Percentiles rank a stretch among this genome's conserved stretches.
Conservation (phyloP, 1,140 invertebrate genomes). For the Meloidogyne hapla region DNA sequence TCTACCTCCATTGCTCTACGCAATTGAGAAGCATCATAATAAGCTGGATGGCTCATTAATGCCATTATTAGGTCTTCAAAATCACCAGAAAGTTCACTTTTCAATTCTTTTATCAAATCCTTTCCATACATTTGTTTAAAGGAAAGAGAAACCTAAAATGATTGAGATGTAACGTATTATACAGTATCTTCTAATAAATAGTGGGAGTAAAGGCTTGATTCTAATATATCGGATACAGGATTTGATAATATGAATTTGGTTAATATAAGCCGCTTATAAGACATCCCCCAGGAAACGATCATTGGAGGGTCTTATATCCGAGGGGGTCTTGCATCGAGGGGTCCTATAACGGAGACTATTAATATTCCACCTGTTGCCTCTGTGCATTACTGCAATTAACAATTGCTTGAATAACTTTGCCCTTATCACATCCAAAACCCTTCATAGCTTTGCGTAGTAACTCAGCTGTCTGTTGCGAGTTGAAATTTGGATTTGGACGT, state of each 20-base stretch:
- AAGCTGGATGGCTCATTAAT: conserved; percentile 79
- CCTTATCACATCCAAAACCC: conserved; percentile 70
- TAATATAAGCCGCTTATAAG: too few species aligned
- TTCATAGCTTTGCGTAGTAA: conserved; percentile 88
- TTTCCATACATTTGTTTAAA: conserved; percentile 93
- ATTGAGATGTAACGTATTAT: too few species aligned
- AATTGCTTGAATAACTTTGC: conserved; percentile 52
- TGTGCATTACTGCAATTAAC: conserved; percentile 54
- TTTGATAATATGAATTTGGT: too few species aligned
- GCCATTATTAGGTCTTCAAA: conserved; percentile 83
- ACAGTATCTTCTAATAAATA: too few species aligned
- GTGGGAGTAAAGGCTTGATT: too few species aligned
- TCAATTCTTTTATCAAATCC: conserved; percentile 83
- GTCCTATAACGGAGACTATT: too few species aligned
- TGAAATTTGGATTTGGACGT: conserved; percentile 79
- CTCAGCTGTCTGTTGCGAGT: conserved; percentile 82
- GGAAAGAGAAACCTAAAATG: conserved; percentile 72
- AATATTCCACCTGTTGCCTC: conserved; percentile 79
- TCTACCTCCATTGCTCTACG: conserved; percentile 79
- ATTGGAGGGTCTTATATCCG: too few species aligned
- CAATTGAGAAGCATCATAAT: conserved; percentile 78
- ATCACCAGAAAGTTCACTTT: conserved; percentile 83
- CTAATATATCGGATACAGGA: too few species aligned
- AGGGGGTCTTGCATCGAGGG: too few species aligned
- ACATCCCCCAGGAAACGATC: too few species aligned